Base-by-base conservation (phyloP, 2,113 vertebrate species). In the Hucho hucho region DNA sequence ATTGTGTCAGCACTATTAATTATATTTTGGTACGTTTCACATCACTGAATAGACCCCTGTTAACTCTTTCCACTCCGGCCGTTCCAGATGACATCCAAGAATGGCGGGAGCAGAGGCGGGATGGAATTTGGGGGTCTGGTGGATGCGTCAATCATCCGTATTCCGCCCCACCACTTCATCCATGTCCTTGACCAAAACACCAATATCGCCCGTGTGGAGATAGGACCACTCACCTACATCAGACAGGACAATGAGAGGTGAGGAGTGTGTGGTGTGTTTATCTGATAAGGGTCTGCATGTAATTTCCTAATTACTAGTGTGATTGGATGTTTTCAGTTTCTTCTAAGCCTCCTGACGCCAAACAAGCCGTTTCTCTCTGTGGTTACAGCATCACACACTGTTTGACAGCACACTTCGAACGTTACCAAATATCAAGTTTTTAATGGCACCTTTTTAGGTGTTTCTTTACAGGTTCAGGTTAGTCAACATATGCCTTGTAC, bases 111-210 rank as follows among this genome's bases (percentile, higher is more conserved):
- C 63, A 65, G 47, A 0, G 64, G 46, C 0, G 0, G 9, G 9
- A 12, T 1, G 0, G 79, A 83, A 20, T 0, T 13, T 0, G 81
- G 89, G 65, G 78, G 63, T 1, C 77, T 25, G 12, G n/a, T 72
- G 12, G 94, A 91, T 0, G 89, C 89, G 1, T 95, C 95, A 1
- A 95, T 98, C 91, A 96, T 98, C 87, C 93, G 95, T 26, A 97
- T 98, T 79, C 95, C 96, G 0, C 96, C 96, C 0, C 95, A 97
- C 75, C 89, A 96, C 84, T 97, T 95, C 83, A 96, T 96, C 87
- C 96, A 97, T 0, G 95, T 97, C 0, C 81, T 98, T 88, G 96
- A 96, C 91, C 96, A 96, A 90, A 97, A 96, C 89, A 96, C 93
- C 78, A 97, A 97, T 5, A 95, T 97, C 77, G 94, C 95, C 75